phyloP scores from a whole-genome alignment of 2,797 vertebrate genomes.

The Gallirallus australis region DNA sequence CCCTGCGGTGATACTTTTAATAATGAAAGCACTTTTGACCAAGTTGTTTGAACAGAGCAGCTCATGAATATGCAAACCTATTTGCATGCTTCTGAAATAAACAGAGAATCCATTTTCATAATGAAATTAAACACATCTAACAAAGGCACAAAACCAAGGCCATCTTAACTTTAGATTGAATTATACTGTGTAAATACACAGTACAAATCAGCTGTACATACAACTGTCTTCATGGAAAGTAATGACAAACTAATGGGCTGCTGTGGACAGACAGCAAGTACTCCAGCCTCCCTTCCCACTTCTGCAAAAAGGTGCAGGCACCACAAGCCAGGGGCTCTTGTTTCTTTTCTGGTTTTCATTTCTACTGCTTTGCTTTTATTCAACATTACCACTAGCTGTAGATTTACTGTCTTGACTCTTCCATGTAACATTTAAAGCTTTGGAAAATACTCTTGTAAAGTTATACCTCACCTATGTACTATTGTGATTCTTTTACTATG shows the following conservation, averaged over 20 bases:
- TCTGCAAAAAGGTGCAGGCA: neutral
- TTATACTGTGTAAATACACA: neutral
- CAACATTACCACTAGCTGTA: neutral
- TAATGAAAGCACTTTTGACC: neutral
- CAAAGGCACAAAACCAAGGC: neutral
- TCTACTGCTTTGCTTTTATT: neutral
- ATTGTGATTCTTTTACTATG: neutral
- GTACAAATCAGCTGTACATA: neutral
- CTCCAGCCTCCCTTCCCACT: neutral
- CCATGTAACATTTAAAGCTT: neutral
- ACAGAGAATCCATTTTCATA: slow-evolving; percentile 10
- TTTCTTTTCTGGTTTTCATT: neutral
- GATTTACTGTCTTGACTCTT: neutral
- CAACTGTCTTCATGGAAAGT: neutral
- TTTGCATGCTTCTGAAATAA: slow-evolving; percentile 44
- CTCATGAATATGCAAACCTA: slow-evolving; percentile 10
- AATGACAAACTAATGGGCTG: neutral
- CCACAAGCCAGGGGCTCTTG: neutral
- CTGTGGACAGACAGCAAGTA: neutral
- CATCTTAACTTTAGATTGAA: neutral
- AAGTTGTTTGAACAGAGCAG: neutral
- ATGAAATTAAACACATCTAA: slow-evolving; percentile 3
- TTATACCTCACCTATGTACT: neutral
- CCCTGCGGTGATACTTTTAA: neutral
- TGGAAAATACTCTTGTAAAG: neutral